Evolutionary conservation across 2,113 vertebrate genomes (phyloP).

Genomic region (Pionites leucogaster): DNA sequence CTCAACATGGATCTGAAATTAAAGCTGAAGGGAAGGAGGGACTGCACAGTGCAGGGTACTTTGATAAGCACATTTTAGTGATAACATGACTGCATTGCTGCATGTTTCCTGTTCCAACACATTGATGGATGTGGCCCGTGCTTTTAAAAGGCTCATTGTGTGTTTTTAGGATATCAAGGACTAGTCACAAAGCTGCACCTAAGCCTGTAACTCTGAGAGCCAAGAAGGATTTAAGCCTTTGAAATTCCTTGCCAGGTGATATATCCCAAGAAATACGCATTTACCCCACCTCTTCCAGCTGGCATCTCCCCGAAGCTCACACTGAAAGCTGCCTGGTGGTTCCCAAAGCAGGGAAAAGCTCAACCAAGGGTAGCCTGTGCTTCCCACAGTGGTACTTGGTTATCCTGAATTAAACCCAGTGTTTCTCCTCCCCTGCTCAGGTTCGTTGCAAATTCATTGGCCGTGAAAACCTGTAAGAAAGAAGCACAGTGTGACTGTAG

Average conservation of each 20-base stretch:
- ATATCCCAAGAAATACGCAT: background rate
- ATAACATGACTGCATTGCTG: background rate
- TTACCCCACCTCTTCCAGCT: background rate
- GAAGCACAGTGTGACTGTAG: background rate
- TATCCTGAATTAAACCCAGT: background rate
- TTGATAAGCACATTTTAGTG: background rate
- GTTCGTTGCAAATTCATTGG: background rate
- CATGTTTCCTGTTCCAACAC: background rate
- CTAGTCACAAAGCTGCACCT: background rate
- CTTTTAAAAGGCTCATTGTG: background rate
- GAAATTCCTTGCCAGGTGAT: background rate
- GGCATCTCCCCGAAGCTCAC: background rate
- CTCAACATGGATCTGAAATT: background rate
- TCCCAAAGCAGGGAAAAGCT: background rate
- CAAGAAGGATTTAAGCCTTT: background rate
- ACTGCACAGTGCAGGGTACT: background rate
- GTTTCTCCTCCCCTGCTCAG: background rate
- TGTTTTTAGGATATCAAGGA: background rate
- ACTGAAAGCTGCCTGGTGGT: background rate
- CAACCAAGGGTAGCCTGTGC: background rate
- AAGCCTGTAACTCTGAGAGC: background rate
- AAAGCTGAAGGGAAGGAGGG: background rate
- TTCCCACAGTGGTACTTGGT: background rate
- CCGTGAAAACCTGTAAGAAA: background rate
- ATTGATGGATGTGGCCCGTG: accelerated